Conservation (phyloP, 1,140 invertebrate genomes). For the Zaprionus lachaisei region DNA sequence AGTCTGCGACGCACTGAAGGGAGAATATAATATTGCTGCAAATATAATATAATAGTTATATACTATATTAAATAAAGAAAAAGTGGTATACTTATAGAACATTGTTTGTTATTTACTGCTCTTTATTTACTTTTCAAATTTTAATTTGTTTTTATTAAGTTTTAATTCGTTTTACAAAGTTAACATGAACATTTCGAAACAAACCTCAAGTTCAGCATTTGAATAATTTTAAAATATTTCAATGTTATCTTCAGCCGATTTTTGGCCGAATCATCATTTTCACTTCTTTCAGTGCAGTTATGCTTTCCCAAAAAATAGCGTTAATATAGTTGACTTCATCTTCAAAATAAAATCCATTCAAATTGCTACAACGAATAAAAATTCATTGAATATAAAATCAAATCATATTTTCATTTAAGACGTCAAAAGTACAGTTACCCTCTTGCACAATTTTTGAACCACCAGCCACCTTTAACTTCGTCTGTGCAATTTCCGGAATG, state of each 20-base stretch:
- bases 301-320: neutral
- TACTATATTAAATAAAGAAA: no score
- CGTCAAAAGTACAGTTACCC: neutral
- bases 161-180: neutral
- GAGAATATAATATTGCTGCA: no score
- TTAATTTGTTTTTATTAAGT: neutral
- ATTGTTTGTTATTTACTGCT: neutral
- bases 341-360: neutral
- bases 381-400: neutral
- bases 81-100: no score
- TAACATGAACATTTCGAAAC: neutral
- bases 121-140: neutral
- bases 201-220: no score
- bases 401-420: neutral
- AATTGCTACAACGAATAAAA: neutral
- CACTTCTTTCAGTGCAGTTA: neutral
- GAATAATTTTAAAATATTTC: no score
- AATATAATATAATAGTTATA: no score
- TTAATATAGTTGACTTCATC: neutral
- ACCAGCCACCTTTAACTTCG: neutral
- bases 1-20: no score
- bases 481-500: neutral
- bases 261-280: neutral
- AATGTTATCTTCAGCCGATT: no score
- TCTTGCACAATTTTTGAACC: rapidly evolving